Conservation (phyloP, 2,113 vertebrate genomes). For the Nematolebias whitei region DNA sequence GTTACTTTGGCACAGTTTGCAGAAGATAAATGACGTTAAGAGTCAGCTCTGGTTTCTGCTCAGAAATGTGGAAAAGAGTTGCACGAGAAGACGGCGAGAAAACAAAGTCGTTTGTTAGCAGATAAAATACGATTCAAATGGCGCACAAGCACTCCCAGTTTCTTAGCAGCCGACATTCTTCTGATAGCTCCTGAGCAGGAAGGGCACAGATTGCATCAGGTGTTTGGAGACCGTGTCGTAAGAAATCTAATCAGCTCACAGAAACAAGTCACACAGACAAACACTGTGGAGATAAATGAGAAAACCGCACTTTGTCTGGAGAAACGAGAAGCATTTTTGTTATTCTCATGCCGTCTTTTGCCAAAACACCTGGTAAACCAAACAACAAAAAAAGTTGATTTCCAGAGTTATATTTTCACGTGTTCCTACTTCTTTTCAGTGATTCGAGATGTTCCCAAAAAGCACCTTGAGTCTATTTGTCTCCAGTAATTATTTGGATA, state of each 20-base stretch:
- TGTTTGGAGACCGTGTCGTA: conserved; percentile 17
- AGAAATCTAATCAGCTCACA: background rate
- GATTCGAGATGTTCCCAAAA: conserved; percentile 20
- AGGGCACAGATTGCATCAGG: conserved; percentile 37
- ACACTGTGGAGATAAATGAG: conserved; percentile 37
- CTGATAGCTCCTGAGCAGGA: conserved; percentile 15
- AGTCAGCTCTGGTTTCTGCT: background rate
- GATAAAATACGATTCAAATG: conserved; percentile 20
- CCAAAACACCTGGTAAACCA: conserved; percentile 31
- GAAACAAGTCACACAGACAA: conserved; percentile 11
- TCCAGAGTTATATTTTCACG: background rate
- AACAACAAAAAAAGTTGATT: no score
- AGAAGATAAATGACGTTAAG: conserved; percentile 1
- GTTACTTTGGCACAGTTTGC: background rate
- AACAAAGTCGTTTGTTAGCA: background rate
- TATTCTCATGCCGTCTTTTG: conserved; percentile 27
- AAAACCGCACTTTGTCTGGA: conserved; percentile 17
- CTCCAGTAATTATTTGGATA: conserved; percentile 70
- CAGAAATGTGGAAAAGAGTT: background rate
- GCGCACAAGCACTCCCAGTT: conserved; percentile 13
- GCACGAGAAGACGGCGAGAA: background rate
- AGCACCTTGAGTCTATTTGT: conserved; percentile 61
- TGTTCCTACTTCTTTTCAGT: background rate
- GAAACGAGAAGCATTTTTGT: conserved; percentile 43
- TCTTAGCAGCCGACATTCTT: conserved; percentile 26